Base-by-base conservation (phyloP, 1,140 invertebrate species). In the Drosophila rhopaloa region DNA sequence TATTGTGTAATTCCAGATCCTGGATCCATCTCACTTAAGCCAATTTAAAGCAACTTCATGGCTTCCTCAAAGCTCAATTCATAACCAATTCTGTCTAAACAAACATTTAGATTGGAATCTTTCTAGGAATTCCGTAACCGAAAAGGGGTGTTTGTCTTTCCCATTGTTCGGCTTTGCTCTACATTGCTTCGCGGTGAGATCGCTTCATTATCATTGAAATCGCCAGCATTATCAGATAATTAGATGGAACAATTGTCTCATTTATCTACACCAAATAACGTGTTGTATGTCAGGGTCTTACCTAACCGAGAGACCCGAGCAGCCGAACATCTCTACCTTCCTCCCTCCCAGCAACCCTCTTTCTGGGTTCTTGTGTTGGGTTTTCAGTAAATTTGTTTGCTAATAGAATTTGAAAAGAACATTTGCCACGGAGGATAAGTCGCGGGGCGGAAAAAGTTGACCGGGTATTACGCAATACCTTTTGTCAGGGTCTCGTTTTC, bases 371-470 rank as follows among this genome's bases (percentile, higher is more conserved):
- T 68, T 68, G 53, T 78, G 76, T 63, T 79, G 60, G 54, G 60
- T 51, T 60, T 61, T 63, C 53, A 59, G 35, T 61, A 81, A 82
- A 88, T 88, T 79, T 89, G 83, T 84, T 89, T 84, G 80, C 84
- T 77, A 88, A 88, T 88, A 88, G 84, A 79, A 88, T 79, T 57
- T 71, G 65, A 88, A 88, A 77, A 80, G 84, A 89, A 77, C 67
- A 89, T 86, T 85, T 85, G 56, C 82, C 44, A 56, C 32, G 81
- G 67, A 61, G 58, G 46, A 62, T 56, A 70, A 38, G 66, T 40
- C 11, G 60, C 60, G 19, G 65, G 60, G 37, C 35, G 46, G 65
- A 29, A 32, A 32, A 78, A 41, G 65, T 67, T 67, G 46, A 46
- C 19, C 14, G 38, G n/a, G 46, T 44, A 54, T 68, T 73, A 61